phyloP scores from a whole-genome alignment of 2,113 vertebrate genomes.

The Ivindomyrus marchei region DNA sequence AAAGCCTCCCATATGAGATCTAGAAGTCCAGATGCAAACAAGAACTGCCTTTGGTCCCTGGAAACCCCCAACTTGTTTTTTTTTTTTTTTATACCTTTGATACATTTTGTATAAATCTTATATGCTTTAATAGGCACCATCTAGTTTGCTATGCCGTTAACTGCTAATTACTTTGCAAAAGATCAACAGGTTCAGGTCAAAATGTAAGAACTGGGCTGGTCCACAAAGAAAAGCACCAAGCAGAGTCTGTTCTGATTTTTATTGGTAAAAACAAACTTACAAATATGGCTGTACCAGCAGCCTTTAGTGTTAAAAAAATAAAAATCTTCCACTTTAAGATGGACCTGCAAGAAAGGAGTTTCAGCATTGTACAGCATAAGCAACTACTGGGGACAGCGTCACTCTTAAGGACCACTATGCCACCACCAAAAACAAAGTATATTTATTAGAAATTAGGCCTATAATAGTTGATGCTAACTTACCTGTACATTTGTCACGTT shows the following conservation, averaged over 20 bases:
- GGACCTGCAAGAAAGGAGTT: not conserved
- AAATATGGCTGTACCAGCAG: constrained; percentile 15
- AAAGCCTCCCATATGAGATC: not conserved
- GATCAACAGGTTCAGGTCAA: not conserved
- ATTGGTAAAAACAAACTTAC: not conserved
- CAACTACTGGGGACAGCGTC: too few relatives aligned
- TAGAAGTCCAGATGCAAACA: not conserved
- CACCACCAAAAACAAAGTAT: not conserved
- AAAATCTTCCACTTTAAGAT: constrained; percentile 16
- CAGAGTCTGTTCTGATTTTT: not conserved
- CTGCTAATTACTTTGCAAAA: not conserved
- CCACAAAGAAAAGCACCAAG: not conserved
- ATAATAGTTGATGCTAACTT: not conserved
- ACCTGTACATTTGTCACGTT: not conserved
- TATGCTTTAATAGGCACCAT: not conserved
- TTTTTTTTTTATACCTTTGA: not conserved
- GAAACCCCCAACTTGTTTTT: not conserved
- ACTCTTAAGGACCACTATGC: not conserved
- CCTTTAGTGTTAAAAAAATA: constrained; percentile 11
- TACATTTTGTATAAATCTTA: not conserved
- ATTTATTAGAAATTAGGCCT: not conserved
- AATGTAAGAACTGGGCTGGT: not conserved
- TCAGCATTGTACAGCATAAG: not conserved
- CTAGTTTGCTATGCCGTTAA: not conserved
- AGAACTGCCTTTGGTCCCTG: not conserved